These are phyloP conservation scores for Calvadosia cruxmelitensis DNA, from an alignment of 30 jellyfish, hydroid and myxozoan species.

Conservation along the genomic window DNA sequence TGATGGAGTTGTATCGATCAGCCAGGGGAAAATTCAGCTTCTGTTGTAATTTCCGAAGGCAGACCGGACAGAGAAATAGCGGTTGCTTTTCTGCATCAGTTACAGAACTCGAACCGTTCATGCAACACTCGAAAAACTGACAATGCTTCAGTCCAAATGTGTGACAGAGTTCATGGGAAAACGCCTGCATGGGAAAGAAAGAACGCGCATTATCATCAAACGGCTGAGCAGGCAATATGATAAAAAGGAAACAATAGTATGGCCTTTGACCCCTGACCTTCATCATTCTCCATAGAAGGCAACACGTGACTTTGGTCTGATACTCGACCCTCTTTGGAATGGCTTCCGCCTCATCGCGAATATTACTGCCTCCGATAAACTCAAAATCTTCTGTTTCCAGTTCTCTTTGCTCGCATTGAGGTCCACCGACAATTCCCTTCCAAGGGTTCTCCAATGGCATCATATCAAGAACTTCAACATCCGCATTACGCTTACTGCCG, in stretches of 20 bases:
- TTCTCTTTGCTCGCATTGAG: conserved; percentile 7
- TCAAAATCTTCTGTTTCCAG: too few relatives aligned
- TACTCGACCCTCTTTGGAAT: too few relatives aligned
- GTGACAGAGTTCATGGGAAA: conserved; percentile 79
- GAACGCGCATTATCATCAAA: too few relatives aligned
- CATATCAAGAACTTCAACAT: background rate
- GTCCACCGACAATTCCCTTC: background rate
- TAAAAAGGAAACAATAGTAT: too few relatives aligned
- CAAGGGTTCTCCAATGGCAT: background rate
- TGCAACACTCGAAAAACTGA: conserved; percentile 61
- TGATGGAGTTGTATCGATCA: conserved; percentile 33
- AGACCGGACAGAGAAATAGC: conserved; percentile 72
- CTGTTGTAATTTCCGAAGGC: conserved; percentile 79
- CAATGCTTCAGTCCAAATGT: conserved; percentile 77
- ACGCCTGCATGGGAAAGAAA: conserved; percentile 24
- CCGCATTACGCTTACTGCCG: background rate
- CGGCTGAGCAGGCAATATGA: too few relatives aligned
- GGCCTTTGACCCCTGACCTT: too few relatives aligned
- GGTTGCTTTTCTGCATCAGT: conserved; percentile 73
- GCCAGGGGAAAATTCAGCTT: conserved; percentile 35
- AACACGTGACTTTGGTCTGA: too few relatives aligned
- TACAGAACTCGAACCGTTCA: conserved; percentile 47
- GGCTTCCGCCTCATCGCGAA: too few relatives aligned
- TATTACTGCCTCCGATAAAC: too few relatives aligned
- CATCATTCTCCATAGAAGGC: too few relatives aligned